Conservation (phyloP, 2,113 vertebrate species). For the Machaerirhynchus nigripectus region DNA sequence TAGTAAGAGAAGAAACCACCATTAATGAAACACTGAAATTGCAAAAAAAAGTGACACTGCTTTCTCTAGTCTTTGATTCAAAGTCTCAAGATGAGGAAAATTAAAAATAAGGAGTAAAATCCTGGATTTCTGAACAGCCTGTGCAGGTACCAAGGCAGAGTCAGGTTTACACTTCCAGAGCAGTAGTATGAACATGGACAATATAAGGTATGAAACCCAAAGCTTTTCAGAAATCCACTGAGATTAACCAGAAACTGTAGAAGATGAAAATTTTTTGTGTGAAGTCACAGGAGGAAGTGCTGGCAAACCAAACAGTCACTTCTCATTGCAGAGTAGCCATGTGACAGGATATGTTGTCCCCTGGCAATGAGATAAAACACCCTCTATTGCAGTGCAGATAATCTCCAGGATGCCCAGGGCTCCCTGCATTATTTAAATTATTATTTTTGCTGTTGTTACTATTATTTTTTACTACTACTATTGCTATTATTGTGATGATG, state of each 20-base stretch:
- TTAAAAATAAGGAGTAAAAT: background rate
- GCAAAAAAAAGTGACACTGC: background rate
- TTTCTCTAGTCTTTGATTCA: background rate
- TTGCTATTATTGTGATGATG: background rate
- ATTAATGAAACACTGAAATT: background rate
- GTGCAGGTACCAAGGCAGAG: background rate
- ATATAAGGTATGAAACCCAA: background rate
- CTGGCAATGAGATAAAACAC: background rate
- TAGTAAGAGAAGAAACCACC: background rate
- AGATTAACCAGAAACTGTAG: background rate
- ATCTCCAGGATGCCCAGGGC: background rate
- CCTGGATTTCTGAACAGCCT: background rate
- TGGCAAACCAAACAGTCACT: background rate
- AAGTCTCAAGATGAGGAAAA: background rate
- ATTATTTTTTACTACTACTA: background rate
- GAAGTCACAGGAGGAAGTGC: background rate
- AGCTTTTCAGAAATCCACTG: background rate
- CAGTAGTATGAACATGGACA: background rate
- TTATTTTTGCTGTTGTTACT: background rate
- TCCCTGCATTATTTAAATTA: background rate
- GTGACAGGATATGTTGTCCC: background rate
- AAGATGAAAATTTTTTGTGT: background rate
- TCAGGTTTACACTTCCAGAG: background rate
- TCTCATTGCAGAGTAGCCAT: background rate
- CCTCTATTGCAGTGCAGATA: background rate